phyloP scores from a whole-genome alignment of 2,888 invertebrate genomes.

The Ephialtes manifestator region DNA sequence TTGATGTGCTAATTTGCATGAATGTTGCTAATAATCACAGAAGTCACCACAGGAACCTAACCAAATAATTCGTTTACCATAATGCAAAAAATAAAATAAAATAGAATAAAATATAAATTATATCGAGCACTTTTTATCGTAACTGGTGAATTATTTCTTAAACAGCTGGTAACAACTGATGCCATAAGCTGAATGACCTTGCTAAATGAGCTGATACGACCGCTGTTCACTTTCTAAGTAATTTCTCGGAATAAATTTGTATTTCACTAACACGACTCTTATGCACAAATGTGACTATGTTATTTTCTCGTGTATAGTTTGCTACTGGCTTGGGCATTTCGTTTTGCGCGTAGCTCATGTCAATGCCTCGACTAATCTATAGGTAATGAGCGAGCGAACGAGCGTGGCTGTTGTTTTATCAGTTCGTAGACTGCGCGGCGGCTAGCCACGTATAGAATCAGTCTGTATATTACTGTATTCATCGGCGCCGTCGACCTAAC shows the following conservation, averaged over 20 bases:
- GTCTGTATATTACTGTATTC: constrained; percentile 15
- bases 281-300: neutral
- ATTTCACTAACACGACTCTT: neutral
- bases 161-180: neutral
- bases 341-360: constrained; percentile 22
- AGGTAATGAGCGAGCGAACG: constrained; percentile 47
- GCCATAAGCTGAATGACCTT: neutral
- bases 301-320: neutral
- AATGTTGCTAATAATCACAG: no score
- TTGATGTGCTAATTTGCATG: no score
- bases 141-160: neutral
- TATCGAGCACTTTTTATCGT: neutral
- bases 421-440: constrained; percentile 62
- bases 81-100: no score
- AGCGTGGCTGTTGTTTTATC: constrained; percentile 54
- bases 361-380: constrained; percentile 46
- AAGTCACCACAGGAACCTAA: no score
- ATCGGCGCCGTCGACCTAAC: constrained; percentile 35
- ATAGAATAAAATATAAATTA: neutral
- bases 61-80: no score
- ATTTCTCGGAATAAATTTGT: neutral
- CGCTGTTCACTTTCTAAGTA: no score
- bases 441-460: constrained; percentile 15
- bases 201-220: neutral
- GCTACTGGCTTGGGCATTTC: constrained; percentile 11